Conservation (phyloP, 2,797 vertebrate genomes). For the Coregonus suidteri region DNA sequence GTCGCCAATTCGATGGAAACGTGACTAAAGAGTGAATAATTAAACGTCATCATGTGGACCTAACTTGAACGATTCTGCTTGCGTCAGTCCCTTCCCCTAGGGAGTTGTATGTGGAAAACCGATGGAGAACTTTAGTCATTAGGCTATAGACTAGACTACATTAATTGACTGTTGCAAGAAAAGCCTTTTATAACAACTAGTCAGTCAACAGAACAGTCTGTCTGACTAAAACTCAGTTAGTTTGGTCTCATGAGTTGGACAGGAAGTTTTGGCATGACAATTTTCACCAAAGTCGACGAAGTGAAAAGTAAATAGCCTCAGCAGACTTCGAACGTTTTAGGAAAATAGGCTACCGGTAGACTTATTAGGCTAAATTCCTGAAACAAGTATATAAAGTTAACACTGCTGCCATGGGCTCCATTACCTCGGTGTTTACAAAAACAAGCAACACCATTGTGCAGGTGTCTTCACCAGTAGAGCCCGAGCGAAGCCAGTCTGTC, state of each 20-base stretch:
- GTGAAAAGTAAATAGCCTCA: neutral
- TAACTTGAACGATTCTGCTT: neutral
- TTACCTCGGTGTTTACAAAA: constrained; percentile 8
- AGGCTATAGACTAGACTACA: neutral
- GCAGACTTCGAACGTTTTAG: neutral
- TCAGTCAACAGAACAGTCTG: neutral
- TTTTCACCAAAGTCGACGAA: neutral
- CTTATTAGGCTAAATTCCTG: neutral
- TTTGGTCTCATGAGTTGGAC: neutral
- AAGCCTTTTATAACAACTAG: neutral
- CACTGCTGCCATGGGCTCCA: constrained; percentile 4
- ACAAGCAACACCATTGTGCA: constrained; percentile 5
- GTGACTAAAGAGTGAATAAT: neutral
- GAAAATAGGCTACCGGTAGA: neutral
- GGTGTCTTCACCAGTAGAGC: neutral
- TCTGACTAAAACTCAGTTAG: neutral
- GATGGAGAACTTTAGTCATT: constrained; percentile 6
- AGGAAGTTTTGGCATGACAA: neutral
- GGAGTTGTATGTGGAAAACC: constrained; percentile 16
- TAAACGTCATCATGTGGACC: neutral
- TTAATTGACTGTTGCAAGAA: neutral
- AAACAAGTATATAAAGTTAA: neutral
- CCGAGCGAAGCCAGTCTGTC: neutral
- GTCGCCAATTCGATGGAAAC: too few relatives aligned
- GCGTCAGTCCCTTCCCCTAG: neutral